phyloP scores from a whole-genome alignment of 2,888 invertebrate species.

The Lasius fuliginosus region DNA sequence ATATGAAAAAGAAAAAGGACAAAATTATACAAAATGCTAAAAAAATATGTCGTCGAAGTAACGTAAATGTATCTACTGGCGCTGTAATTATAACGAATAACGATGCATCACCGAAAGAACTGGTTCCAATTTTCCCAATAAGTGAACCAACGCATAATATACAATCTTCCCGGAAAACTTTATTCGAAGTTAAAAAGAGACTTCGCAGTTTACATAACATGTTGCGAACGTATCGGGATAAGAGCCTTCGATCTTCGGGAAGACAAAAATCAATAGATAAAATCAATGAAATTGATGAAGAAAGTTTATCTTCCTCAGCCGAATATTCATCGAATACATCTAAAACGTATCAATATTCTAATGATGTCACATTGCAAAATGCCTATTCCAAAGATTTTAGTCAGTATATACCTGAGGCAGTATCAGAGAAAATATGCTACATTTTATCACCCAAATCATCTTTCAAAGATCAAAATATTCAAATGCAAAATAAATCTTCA shows the following conservation, averaged over 20 bases:
- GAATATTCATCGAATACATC: slow-evolving; percentile 8
- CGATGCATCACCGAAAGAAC: background rate
- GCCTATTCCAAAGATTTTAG: background rate
- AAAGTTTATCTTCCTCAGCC: slow-evolving; percentile 19
- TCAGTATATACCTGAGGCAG: background rate
- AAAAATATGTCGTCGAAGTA: background rate
- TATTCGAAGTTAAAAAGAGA: slow-evolving; percentile 75
- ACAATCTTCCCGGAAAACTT: slow-evolving; percentile 63
- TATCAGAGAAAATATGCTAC: slow-evolving; percentile 60
- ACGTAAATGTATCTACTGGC: background rate
- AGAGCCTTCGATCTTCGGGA: background rate
- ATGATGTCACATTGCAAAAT: background rate
- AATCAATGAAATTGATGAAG: slow-evolving; percentile 27
- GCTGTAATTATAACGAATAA: background rate
- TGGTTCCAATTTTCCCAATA: slow-evolving; percentile 14
- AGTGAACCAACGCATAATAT: slow-evolving; percentile 21
- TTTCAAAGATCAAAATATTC: background rate
- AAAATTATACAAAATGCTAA: background rate
- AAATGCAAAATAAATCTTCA: background rate
- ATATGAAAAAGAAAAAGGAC: background rate
- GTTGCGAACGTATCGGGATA: slow-evolving; percentile 68
- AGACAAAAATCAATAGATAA: slow-evolving; percentile 11
- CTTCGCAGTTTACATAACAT: slow-evolving; percentile 77
- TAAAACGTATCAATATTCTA: slow-evolving; percentile 5
- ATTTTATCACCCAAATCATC: slow-evolving; percentile 55